Conservation (phyloP, 2,888 invertebrate species). For the Rhingia campestris region DNA sequence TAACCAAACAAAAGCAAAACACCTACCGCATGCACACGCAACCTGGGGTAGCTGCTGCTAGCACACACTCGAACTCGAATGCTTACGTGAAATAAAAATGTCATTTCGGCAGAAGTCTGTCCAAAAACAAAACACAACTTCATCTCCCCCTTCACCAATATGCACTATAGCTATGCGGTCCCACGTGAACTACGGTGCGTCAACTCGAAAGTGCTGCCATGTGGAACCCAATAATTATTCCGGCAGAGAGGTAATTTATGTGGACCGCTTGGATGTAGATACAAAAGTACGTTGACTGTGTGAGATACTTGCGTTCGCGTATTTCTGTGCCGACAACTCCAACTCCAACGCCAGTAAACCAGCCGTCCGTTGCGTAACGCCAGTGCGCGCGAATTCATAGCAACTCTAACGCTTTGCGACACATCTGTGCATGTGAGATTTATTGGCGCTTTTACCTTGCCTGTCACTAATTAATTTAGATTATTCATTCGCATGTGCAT, state of each 20-base stretch:
- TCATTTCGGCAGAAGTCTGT: conserved; percentile 54
- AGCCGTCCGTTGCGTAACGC: conserved; percentile 63
- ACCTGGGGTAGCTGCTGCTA: conserved; percentile 19
- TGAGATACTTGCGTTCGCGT: conserved; percentile 46
- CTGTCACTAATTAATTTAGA: conserved; percentile 66
- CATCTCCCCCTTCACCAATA: neutral
- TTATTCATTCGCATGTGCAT: conserved; percentile 58
- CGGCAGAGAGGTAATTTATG: conserved; percentile 62
- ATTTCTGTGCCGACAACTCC: conserved; percentile 40
- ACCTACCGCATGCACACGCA: conserved; percentile 47
- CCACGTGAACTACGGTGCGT: conserved; percentile 61
- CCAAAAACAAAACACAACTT: conserved; percentile 16
- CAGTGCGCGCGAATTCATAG: conserved; percentile 23
- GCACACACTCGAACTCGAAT: conserved; percentile 6
- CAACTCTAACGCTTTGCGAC: conserved; percentile 59
- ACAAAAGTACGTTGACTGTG: conserved; percentile 24
- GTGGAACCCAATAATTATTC: conserved; percentile 70
- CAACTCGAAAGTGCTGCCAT: conserved; percentile 52
- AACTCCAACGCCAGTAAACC: conserved; percentile 45
- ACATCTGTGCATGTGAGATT: conserved; percentile 61
- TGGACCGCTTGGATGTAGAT: conserved; percentile 29
- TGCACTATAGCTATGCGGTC: conserved; percentile 8
- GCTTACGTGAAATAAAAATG: conserved; percentile 35
- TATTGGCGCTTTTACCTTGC: conserved; percentile 58
- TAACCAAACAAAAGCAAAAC: conserved; percentile 26